phyloP scores from a whole-genome alignment of 2,888 invertebrate genomes.

The Folsomia manolachei region DNA sequence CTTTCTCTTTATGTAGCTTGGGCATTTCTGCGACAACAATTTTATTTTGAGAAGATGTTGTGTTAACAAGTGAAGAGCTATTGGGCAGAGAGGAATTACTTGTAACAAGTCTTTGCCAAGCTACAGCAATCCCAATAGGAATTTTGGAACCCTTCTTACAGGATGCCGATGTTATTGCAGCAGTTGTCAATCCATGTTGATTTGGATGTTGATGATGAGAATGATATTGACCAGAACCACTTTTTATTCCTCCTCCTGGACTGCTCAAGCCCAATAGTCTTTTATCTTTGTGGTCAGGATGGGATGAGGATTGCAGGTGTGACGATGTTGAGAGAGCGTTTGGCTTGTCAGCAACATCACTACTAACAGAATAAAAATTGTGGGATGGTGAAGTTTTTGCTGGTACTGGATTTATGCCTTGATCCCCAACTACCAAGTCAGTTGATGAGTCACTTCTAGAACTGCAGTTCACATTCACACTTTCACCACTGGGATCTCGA shows the following conservation, averaged over 20 bases:
- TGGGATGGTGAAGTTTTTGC: background rate
- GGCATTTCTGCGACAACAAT: background rate
- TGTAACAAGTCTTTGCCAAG: conserved; percentile 46
- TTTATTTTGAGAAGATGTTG: conserved; percentile 21
- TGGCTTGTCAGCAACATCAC: background rate
- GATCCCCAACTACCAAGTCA: background rate
- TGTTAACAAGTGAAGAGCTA: conserved; percentile 17
- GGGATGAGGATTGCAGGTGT: background rate
- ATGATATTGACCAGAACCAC: background rate
- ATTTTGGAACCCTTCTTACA: conserved; percentile 35
- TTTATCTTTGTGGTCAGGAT: conserved; percentile 5
- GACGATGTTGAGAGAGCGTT: conserved; percentile 1
- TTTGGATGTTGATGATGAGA: conserved; percentile 7
- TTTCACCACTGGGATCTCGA: background rate
- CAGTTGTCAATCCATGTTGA: conserved; percentile 14
- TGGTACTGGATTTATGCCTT: conserved; percentile 12
- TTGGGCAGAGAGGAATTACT: conserved; percentile 25
- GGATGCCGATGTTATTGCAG: too few relatives aligned
- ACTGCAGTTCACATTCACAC: background rate
- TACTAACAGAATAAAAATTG: background rate
- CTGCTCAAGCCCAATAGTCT: background rate
- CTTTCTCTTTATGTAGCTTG: conserved; percentile 11
- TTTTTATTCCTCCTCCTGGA: background rate
- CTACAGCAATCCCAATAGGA: conserved; percentile 49
- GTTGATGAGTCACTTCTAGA: background rate